A percentile compares a stretch with the other conserved stretches of the same genome.
phyloP scores from a whole-genome alignment of 2,888 invertebrate species.

The Clitarchus hookeri region DNA sequence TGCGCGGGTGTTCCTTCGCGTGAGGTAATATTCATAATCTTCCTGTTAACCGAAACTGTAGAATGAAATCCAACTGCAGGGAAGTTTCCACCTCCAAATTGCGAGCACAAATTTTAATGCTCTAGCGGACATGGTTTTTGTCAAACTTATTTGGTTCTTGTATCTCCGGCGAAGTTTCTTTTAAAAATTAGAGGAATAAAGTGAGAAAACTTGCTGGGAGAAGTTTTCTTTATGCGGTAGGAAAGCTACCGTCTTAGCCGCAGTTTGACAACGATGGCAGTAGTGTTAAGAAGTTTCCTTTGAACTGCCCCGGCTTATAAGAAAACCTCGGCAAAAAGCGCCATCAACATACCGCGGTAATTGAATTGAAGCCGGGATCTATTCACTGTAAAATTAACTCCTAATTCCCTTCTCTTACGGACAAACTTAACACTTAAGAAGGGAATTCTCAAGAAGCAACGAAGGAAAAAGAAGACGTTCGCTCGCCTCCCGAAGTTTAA shows the following conservation, averaged over 20 bases:
- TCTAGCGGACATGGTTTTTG: no score
- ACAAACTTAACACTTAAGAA: constrained; percentile 19
- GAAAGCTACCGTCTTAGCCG: neutral
- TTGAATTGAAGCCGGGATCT: constrained; percentile 18
- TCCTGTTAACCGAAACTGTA: no score
- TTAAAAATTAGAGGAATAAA: neutral
- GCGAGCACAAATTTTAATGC: no score
- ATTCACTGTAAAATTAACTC: constrained; percentile 23
- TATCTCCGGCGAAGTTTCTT: neutral
- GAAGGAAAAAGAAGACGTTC: constrained; percentile 1
- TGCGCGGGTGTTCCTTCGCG: no score
- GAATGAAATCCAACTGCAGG: no score
- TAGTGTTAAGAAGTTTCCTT: neutral
- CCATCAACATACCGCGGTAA: neutral
- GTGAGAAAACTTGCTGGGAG: neutral
- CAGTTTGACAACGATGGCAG: neutral
- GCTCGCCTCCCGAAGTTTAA: constrained; percentile 1
- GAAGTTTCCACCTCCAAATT: no score
- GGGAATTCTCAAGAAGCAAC: constrained; percentile 5
- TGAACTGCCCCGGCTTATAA: neutral
- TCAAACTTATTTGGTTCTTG: neutral
- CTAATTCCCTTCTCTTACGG: constrained; percentile 20
- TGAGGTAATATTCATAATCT: no score
- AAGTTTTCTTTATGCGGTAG: no score
- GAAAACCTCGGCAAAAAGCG: neutral